Base-by-base conservation (phyloP, 2,797 vertebrate genomes). In the Gallirallus australis region DNA sequence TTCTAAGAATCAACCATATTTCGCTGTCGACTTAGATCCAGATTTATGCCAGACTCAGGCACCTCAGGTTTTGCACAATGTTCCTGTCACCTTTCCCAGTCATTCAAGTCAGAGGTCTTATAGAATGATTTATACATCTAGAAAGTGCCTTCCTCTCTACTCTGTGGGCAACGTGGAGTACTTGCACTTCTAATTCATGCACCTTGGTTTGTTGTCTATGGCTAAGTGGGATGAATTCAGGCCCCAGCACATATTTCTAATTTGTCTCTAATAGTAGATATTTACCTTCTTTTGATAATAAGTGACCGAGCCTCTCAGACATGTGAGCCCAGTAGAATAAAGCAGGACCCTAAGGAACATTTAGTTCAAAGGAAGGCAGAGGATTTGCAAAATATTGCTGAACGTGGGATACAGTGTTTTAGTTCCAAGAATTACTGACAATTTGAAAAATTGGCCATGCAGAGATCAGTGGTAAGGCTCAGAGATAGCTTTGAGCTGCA, bases 331-430 rank as follows among this genome's bases (percentile, higher is more conserved):
- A 1, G 48, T 48, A 72, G 54, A 83, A 65, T 76, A 65, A 95
- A 94, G 45, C 57, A 75, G 39, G 15, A 79, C 5, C 39, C 63
- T 80, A 75, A 70, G 50, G 27, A 87, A 8, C n/a, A 61, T 68
- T 80, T 86, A 66, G 61, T 90, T 95, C 77, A 93, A 86, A 90
- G 52, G 52, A 95, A 93, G 52, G 15, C 28, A 52, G 37, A 86
- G 50, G 40, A 80, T 73, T 92, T 88, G 35, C 25, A 84, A 90
- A 85, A 71, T 5, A 15, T 50, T 79, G 35, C 50, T 91, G 68
- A 39, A 85, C 48, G 40, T 76, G 39, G 65, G 42, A 64, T 83
- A 21, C 16, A 40, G 15, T 45, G 20, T 63, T 95, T 92, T 93
- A 91, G 73, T 85, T 94, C 56, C 31, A 72, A 2, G 47, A 93